Evolutionary conservation across 1,140 invertebrate genomes (phyloP).

Genomic region (Tetranychus urticae): DNA sequence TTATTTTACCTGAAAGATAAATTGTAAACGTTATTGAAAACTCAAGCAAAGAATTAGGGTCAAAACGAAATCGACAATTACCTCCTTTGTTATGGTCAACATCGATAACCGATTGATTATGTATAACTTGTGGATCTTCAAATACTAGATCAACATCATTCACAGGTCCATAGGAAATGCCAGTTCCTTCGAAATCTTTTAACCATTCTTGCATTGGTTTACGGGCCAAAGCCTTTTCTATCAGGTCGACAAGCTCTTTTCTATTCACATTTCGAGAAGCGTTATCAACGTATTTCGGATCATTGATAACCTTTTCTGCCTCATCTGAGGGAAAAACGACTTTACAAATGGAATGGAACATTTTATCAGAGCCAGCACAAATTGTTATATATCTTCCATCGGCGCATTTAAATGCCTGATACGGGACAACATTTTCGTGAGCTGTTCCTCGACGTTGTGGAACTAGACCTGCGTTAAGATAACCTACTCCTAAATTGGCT

Average conservation of each 20-base stretch:
- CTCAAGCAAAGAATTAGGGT: too few species aligned
- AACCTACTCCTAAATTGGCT: slow-evolving; percentile 72
- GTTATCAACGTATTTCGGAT: slow-evolving; percentile 46
- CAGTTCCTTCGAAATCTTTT: slow-evolving; percentile 36
- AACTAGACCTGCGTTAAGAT: slow-evolving; percentile 54
- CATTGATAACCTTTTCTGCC: slow-evolving; percentile 30
- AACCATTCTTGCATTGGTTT: slow-evolving; percentile 56
- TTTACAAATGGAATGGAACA: slow-evolving; percentile 13
- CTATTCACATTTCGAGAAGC: slow-evolving; percentile 47
- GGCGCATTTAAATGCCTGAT: slow-evolving; percentile 57
- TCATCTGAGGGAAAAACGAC: slow-evolving; percentile 12
- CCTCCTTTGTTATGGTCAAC: slow-evolving; percentile 34
- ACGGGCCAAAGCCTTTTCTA: slow-evolving; percentile 28
- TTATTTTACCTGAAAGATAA: slow-evolving; percentile 34
- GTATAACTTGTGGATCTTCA: slow-evolving; percentile 52
- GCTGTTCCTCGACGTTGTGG: slow-evolving; percentile 58
- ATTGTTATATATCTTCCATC: slow-evolving; percentile 54
- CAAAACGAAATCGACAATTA: too few species aligned
- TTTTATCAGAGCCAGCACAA: slow-evolving; percentile 37
- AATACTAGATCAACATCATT: slow-evolving; percentile 68
- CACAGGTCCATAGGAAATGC: slow-evolving; percentile 68
- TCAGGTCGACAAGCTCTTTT: slow-evolving; percentile 33
- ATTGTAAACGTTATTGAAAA: too few species aligned
- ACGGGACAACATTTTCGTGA: slow-evolving; percentile 83
- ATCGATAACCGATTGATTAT: slow-evolving; percentile 47